Evolutionary conservation across 2,113 vertebrate species (phyloP).

Genomic region (Eudyptes chrysolophus): DNA sequence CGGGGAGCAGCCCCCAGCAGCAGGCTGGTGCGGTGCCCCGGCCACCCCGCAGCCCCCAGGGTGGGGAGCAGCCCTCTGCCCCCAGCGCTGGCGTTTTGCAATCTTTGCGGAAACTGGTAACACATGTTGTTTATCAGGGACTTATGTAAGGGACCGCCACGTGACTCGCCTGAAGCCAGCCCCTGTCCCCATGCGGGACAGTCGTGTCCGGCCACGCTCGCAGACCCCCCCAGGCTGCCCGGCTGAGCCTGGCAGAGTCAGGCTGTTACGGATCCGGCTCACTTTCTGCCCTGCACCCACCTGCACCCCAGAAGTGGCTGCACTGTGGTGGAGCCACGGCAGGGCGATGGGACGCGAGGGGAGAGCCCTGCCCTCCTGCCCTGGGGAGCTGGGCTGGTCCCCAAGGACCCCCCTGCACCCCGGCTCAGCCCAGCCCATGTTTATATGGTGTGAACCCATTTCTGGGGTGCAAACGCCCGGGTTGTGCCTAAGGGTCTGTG

Average conservation of each 20-base stretch:
- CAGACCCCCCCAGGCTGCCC: not conserved
- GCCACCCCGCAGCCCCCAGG: not conserved
- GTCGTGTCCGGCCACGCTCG: accelerated
- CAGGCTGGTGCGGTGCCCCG: accelerated
- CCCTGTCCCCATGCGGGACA: not conserved
- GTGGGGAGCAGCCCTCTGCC: not conserved
- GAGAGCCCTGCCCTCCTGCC: not conserved
- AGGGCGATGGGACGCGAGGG: accelerated
- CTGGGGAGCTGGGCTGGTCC: not conserved
- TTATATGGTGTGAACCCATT: not conserved
- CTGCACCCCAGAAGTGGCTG: not conserved
- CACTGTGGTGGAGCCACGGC: accelerated
- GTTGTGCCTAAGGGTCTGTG: not conserved
- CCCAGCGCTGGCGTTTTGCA: not conserved
- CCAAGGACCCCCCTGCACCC: not conserved
- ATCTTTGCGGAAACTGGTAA: not conserved
- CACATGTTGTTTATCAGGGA: slow-evolving; percentile 49
- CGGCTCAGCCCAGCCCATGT: accelerated
- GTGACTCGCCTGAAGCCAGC: not conserved
- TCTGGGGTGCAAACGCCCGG: accelerated
- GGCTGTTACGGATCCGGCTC: accelerated
- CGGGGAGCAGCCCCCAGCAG: not conserved
- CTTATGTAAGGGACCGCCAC: not conserved
- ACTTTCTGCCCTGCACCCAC: not conserved
- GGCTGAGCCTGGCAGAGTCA: accelerated